Base-by-base conservation (phyloP, 2,113 vertebrate species). In the Uria aalge region DNA sequence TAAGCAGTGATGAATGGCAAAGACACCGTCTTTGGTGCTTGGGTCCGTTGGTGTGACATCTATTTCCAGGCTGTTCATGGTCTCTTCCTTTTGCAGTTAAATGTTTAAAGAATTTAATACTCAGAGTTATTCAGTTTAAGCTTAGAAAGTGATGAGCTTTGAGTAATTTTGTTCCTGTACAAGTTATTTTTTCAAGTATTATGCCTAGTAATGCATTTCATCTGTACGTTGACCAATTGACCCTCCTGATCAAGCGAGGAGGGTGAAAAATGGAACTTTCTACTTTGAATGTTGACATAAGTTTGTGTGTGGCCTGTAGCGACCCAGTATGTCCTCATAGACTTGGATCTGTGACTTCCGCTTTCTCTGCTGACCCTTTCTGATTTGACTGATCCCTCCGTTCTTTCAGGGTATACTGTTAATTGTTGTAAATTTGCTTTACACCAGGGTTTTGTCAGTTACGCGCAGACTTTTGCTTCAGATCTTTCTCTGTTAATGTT, bases 391-490 rank as follows among this genome's bases (percentile, higher is more conserved):
- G 27, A 41, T 74, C 7, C 74, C n/a, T 50, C 59, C 8, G 3
- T 89, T 86, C 71, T 85, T 95, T 77, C 71, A 89, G 68, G 41
- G n/a, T 81, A 32, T 86, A 55, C 57, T 88, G 59, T 88, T 91
- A 71, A 55, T 59, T 91, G 57, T 82, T 91, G 94, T 75, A 87
- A 57, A 75, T 92, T 94, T 91, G 94, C 90, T 96, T 94, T 85
- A 53, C 1, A 36, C 69, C 43, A 86, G 64, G 36, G 34, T 94
- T 96, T 89, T 91, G 83, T 92, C 76, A 81, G 86, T 94, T 74
- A 75, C 59, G 80, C 86, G 89, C 30, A 82, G 53, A 79, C 34
- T 92, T 92, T 36, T 6, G 87, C 77, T 95, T 94, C 64, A 59
- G 5, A 60, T 82, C 22, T 93, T 85, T 87, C 64, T 91, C 50